Percentiles rank a stretch among this genome's conserved stretches.
Conservation (phyloP, 2,113 vertebrate species). For the zebrafish (Danio rerio) region DNA sequence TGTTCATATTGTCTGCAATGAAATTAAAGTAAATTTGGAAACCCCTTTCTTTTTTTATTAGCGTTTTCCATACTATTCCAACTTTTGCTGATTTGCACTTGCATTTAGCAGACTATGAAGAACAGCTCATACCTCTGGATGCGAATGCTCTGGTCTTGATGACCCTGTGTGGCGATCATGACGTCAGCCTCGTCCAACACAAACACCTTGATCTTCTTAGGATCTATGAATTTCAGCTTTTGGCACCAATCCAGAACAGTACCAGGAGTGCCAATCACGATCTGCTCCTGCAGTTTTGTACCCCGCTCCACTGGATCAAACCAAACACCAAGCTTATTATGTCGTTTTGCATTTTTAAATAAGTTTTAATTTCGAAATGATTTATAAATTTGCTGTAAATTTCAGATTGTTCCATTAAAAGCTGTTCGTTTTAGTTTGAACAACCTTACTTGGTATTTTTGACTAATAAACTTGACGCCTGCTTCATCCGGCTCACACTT, state of each 20-base stretch:
- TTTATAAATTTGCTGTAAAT: no score
- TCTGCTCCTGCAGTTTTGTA: conserved; percentile 90
- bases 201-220: conserved; percentile 95
- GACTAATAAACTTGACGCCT: no score
- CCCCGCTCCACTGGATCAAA: conserved; percentile 86
- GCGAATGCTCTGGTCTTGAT: conserved; percentile 97
- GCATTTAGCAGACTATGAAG: not conserved
- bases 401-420: no score
- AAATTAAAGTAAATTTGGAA: no score
- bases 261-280: conserved; percentile 96
- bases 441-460: no score
- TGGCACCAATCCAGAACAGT: conserved; percentile 96
- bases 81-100: no score
- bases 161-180: conserved; percentile 98
- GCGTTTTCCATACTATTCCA: no score
- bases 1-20: no score
- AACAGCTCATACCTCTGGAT: conserved; percentile 87
- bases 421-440: no score
- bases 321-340: conserved; percentile 14
- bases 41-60: no score
- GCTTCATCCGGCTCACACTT: conserved; percentile 67
- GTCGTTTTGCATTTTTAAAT: no score
- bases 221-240: conserved; percentile 94
- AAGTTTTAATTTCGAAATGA: no score
- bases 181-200: conserved; percentile 96